A percentile compares a stretch with the other conserved stretches of the same genome.
Evolutionary conservation across 2,888 invertebrate genomes (phyloP).

Genomic region (Neoitamus cyanurus): DNA sequence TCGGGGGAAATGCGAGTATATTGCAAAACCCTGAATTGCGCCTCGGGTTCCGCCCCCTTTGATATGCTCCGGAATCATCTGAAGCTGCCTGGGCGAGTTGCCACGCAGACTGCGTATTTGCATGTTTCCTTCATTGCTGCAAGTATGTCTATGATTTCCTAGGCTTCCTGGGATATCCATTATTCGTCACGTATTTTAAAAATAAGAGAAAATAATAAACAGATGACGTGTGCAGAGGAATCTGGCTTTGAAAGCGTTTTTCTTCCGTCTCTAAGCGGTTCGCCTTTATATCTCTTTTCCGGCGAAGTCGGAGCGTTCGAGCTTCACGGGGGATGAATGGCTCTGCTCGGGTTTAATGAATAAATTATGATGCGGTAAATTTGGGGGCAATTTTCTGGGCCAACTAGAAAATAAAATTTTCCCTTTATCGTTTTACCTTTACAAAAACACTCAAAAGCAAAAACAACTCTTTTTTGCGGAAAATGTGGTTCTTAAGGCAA

Average conservation of each 20-base stretch:
- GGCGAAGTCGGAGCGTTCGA: background rate
- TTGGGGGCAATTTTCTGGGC: background rate
- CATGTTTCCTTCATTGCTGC: background rate
- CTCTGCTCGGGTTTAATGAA: background rate
- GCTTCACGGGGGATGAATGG: background rate
- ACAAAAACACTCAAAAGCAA: background rate
- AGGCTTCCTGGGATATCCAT: background rate
- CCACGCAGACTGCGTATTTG: background rate
- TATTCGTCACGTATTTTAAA: background rate
- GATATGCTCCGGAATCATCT: background rate
- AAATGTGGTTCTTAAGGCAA: background rate
- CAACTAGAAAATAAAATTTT: background rate
- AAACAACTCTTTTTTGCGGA: background rate
- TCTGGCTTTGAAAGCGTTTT: background rate
- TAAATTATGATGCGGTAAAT: conserved; percentile 1
- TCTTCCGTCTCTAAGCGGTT: background rate
- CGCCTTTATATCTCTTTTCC: background rate
- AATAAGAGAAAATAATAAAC: background rate
- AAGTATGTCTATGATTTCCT: background rate
- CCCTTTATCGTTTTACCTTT: background rate
- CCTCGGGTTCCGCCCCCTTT: background rate
- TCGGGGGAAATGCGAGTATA: background rate
- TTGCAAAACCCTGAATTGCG: background rate
- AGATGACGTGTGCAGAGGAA: background rate
- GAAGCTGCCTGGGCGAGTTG: background rate